phyloP scores from a whole-genome alignment of 2,113 vertebrate species.

The Pica pica region DNA sequence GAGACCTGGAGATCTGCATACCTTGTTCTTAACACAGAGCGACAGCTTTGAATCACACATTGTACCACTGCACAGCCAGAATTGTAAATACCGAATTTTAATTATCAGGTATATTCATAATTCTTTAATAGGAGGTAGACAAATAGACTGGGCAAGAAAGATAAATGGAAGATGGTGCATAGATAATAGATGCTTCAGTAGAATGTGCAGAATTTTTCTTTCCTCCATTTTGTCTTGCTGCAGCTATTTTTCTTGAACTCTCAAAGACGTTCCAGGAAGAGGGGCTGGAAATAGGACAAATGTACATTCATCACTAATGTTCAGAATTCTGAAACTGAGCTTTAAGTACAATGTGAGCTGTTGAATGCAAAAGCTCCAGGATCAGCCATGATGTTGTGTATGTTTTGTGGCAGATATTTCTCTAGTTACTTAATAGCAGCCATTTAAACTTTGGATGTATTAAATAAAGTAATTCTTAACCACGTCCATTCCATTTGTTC shows the following conservation, averaged over 20 bases:
- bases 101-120: slow-evolving; percentile 40
- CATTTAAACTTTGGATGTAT: background rate
- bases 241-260: slow-evolving; percentile 4
- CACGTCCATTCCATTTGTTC: background rate
- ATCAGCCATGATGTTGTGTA: background rate
- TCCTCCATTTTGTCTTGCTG: slow-evolving; percentile 42
- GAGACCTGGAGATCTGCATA: background rate
- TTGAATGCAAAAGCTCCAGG: background rate
- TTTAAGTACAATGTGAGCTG: background rate
- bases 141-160: background rate
- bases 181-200: background rate
- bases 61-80: background rate
- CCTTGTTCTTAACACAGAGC: background rate
- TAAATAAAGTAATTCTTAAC: background rate
- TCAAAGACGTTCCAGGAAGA: background rate
- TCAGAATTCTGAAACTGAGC: background rate
- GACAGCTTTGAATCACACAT: background rate
- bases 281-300: background rate
- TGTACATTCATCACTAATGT: background rate
- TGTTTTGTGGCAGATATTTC: background rate
- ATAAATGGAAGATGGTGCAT: background rate
- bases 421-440: background rate
- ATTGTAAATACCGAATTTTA: slow-evolving; percentile 19
- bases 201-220: background rate
- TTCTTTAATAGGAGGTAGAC: slow-evolving; percentile 10